phyloP scores from a whole-genome alignment of 1,140 invertebrate species.

The Gonatopus flavifemur region DNA sequence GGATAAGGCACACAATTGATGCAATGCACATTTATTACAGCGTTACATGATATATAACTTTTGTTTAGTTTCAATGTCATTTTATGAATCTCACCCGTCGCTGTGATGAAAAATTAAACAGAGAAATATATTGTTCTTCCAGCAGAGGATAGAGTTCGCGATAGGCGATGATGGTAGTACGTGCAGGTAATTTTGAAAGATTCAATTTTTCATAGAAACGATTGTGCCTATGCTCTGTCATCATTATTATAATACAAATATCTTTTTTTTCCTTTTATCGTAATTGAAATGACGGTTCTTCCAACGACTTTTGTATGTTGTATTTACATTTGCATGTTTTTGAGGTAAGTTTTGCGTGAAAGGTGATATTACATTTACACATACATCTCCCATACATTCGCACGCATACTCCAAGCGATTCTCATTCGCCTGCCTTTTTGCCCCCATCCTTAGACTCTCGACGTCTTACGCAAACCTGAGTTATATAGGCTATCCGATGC shows the following conservation, averaged over 20 bases:
- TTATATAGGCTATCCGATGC: constrained; percentile 22
- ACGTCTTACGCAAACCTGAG: constrained; percentile 28
- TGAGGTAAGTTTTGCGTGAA: constrained; percentile 50
- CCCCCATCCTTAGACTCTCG: constrained; percentile 27
- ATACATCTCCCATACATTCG: constrained; percentile 1
- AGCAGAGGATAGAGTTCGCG: too few species aligned
- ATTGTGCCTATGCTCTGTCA: constrained; percentile 32
- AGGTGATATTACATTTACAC: constrained; percentile 31
- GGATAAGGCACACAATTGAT: constrained; percentile 60
- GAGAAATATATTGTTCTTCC: too few species aligned
- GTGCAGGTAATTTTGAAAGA: too few species aligned
- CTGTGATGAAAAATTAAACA: too few species aligned
- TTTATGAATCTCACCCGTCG: constrained; percentile 1
- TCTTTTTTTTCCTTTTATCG: constrained; percentile 23
- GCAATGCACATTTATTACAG: constrained; percentile 52
- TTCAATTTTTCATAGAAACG: constrained; percentile 37
- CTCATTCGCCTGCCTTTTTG: constrained; percentile 4
- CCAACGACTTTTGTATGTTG: neutral
- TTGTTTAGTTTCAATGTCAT: constrained; percentile 5
- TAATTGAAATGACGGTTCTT: constrained; percentile 16
- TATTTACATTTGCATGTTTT: constrained; percentile 18
- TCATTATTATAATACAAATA: constrained; percentile 26
- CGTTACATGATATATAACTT: constrained; percentile 36
- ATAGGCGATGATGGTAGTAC: too few species aligned
- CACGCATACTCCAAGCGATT: too few species aligned